Base-by-base conservation (phyloP, 2,888 invertebrate species). In the Xestia ashworthii region DNA sequence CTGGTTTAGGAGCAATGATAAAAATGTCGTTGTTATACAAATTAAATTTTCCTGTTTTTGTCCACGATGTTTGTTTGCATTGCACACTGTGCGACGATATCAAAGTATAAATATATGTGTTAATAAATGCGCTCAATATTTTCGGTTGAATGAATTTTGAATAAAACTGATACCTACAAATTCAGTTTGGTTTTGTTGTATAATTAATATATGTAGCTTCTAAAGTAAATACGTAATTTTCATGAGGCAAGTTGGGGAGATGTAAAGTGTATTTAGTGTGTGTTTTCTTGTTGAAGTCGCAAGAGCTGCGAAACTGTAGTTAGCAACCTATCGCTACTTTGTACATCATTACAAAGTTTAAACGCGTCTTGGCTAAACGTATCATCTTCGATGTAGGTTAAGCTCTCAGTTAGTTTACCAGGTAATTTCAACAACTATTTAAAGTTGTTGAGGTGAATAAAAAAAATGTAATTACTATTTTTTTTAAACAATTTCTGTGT, bases 311-410 rank as follows among this genome's bases (percentile, higher is more conserved):
- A 53, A 78, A 74, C 78, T 81, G 76, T 87, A 87, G 87, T 87
- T 89, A 81, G 78, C 72, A 77, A 81, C 67, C 78, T 87, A 89
- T 89, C 81, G 71, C 76, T 83, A 85, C 80, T 87, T 87, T 79
- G 86, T 81, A 85, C 88, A 77, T 83, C 78, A 89, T 87, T 87
- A 87, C 83, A 87, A 87, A 87, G 89, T 89, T 89, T 82, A 74
- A 89, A 82, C 81, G 71, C 74, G 81, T 83, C 78, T 83, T 76
- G 69, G 71, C 69, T 81, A 82, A 87, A 73, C 77, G 76, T 80
- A 83, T 85, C 81, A 83, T 81, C 80, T 68, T 70, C 76, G 60
- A 79, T 80, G 74, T 84, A 84, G 84, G 84, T 83, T 79, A 87
- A 76, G 55, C 75, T 84, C 84, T 64, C 46, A 84, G 74, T 79